Evolutionary conservation across 2,797 vertebrate species (phyloP).

Genomic region (Crenuchus spilurus): DNA sequence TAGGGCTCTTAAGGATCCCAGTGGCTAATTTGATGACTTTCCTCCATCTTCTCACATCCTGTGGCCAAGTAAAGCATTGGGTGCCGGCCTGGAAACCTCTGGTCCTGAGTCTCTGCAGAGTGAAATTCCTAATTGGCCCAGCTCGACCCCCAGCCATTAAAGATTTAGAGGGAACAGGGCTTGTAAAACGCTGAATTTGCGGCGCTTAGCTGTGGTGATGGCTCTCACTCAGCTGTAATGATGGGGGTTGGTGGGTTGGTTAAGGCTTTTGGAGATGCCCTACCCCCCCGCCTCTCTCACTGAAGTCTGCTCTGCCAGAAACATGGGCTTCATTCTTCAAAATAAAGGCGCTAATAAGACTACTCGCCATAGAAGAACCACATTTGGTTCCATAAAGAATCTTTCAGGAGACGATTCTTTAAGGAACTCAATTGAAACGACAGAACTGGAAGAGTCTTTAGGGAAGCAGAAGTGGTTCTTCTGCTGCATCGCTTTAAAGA

Average conservation of each 20-base stretch:
- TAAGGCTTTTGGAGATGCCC: background rate
- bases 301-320: background rate
- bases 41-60: conserved; percentile 38
- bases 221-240: conserved; percentile 40
- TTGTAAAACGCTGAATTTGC: conserved; percentile 57
- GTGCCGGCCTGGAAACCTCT: conserved; percentile 40
- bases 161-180: conserved; percentile 51
- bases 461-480: background rate
- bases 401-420: background rate
- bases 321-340: background rate
- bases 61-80: conserved; percentile 25
- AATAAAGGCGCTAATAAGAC: background rate
- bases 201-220: conserved; percentile 51
- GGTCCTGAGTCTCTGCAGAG: conserved; percentile 41
- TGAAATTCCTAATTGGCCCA: conserved; percentile 53
- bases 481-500: no score
- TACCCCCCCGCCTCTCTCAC: background rate
- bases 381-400: background rate
- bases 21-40: conserved; percentile 62
- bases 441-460: background rate
- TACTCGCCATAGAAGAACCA: background rate
- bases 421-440: background rate
- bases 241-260: conserved; percentile 36
- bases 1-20: conserved; percentile 64
- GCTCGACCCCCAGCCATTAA: conserved; percentile 50